Evolutionary conservation across 1,140 invertebrate genomes (phyloP).

Genomic region (Tetramorium alpestre): DNA sequence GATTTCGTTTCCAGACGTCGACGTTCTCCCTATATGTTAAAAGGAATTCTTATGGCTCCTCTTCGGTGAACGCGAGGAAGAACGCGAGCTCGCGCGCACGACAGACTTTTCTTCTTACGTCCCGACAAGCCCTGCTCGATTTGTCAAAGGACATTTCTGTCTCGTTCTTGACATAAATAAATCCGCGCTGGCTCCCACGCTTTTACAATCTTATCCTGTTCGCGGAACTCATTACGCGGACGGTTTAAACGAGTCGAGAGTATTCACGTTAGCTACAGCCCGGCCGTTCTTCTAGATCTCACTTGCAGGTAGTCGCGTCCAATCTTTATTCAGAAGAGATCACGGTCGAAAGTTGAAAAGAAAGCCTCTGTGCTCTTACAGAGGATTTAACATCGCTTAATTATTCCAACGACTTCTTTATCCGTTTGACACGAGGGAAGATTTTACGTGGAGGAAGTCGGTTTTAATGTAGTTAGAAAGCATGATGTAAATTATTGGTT

Average conservation of each 20-base stretch:
- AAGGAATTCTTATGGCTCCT: constrained; percentile 65
- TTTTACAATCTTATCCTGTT: constrained; percentile 26
- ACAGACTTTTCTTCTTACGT: constrained; percentile 29
- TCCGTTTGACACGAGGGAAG: neutral
- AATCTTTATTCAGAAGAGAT: constrained; percentile 41
- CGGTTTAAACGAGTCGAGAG: constrained; percentile 37
- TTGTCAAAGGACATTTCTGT: constrained; percentile 61
- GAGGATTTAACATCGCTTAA: constrained; percentile 28
- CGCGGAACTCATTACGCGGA: constrained; percentile 45
- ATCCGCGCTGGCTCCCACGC: constrained; percentile 48
- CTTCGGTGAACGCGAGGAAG: constrained; percentile 15
- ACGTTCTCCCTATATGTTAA: constrained; percentile 50
- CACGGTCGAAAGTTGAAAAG: constrained; percentile 21
- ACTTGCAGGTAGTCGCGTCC: constrained; percentile 30
- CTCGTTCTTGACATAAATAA: constrained; percentile 62
- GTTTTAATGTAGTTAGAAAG: neutral
- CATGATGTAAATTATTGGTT: neutral
- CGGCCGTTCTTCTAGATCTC: constrained; percentile 36
- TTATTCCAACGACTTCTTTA: constrained; percentile 26
- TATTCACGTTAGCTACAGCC: constrained; percentile 33
- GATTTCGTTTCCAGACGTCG: constrained; percentile 55
- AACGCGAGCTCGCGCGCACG: constrained; percentile 9
- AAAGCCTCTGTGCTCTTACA: constrained; percentile 8
- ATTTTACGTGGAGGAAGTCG: neutral
- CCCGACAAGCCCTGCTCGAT: constrained; percentile 56